Evolutionary conservation across 2,797 vertebrate species (phyloP).

Genomic region (Danio choprae): DNA sequence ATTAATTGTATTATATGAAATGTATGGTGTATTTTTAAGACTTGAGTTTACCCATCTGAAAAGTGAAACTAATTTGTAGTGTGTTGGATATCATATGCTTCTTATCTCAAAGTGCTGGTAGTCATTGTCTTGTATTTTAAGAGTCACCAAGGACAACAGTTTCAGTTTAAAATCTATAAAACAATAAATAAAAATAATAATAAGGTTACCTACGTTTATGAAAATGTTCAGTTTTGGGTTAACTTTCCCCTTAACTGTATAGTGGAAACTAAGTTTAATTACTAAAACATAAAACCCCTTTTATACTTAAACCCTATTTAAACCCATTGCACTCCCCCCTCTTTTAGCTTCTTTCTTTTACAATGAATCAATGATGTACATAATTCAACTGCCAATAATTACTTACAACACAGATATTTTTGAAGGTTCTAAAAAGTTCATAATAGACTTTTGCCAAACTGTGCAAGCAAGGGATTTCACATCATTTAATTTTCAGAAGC

Average conservation of each 20-base stretch:
- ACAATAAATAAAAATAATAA: too few species aligned
- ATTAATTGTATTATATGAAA: too few species aligned
- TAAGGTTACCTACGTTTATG: too few species aligned
- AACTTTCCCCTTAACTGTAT: too few species aligned
- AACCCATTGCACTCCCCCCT: background rate
- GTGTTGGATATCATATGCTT: background rate
- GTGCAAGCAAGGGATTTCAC: constrained; percentile 2
- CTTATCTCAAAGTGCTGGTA: too few species aligned
- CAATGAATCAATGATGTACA: background rate
- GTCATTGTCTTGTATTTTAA: too few species aligned
- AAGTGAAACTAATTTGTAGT: background rate
- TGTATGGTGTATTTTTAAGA: too few species aligned
- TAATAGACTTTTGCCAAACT: background rate
- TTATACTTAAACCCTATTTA: background rate
- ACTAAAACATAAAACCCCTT: background rate
- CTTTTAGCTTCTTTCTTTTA: background rate
- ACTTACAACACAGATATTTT: background rate
- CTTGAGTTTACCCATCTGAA: constrained; percentile 7
- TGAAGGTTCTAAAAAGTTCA: background rate
- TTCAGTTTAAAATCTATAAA: too few species aligned
- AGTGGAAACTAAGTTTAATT: background rate
- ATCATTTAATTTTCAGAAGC: background rate
- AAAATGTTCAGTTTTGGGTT: too few species aligned
- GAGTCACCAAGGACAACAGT: too few species aligned
- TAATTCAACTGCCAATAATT: background rate